A percentile compares a stretch with the other conserved stretches of the same genome.
phyloP scores from a whole-genome alignment of 35 echinoderm and acorn worm species.

The Amphiura filiformis region DNA sequence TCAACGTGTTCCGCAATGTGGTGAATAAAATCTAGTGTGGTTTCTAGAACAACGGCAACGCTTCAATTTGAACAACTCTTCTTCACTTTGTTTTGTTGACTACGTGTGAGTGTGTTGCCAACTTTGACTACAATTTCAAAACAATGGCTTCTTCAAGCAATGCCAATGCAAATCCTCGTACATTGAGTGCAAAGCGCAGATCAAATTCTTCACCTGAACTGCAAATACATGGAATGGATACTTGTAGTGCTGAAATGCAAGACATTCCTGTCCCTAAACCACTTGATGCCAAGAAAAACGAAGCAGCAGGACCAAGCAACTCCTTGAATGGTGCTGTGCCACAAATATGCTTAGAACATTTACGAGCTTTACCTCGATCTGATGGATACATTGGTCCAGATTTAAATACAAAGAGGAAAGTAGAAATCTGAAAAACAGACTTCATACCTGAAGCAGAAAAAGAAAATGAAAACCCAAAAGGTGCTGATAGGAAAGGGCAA shows the following conservation, averaged over 20 bases:
- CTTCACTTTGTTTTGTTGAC: background rate
- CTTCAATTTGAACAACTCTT: too few species aligned
- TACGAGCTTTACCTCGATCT: background rate
- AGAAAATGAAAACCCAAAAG: background rate
- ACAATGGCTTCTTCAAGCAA: background rate
- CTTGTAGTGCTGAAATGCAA: background rate
- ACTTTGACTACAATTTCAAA: too few species aligned
- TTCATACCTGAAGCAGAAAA: background rate
- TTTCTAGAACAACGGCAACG: too few species aligned
- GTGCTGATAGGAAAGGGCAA: background rate
- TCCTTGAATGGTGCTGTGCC: background rate
- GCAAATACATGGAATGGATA: slow-evolving; percentile 34
- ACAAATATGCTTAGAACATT: background rate
- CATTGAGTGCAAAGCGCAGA: slow-evolving; percentile 46
- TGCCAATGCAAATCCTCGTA: background rate
- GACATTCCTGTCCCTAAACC: background rate
- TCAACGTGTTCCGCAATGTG: too few species aligned
- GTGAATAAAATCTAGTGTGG: too few species aligned
- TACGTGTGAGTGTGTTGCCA: background rate
- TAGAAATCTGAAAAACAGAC: too few species aligned
- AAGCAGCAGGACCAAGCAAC: background rate
- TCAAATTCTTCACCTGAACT: slow-evolving; percentile 86
- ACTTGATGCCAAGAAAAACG: background rate
- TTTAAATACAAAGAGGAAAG: background rate
- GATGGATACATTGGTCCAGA: background rate